Evolutionary conservation across 2,888 invertebrate species (phyloP).

Genomic region (Tortricodes alternella): DNA sequence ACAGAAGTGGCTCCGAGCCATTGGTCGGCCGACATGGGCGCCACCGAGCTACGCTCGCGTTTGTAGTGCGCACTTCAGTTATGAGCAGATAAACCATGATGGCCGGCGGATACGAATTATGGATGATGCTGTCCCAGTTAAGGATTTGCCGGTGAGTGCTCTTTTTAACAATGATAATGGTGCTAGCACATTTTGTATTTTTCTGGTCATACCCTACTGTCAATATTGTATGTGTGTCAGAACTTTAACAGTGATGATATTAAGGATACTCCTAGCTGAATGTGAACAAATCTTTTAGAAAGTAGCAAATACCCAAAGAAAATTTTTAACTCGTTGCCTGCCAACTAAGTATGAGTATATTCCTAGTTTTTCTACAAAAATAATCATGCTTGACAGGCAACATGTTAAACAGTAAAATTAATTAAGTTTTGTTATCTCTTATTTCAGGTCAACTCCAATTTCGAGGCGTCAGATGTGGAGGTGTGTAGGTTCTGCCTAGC

Average conservation of each 20-base stretch:
- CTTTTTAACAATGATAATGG: not conserved
- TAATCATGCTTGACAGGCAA: too few relatives aligned
- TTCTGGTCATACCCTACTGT: too few relatives aligned
- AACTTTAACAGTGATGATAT: too few relatives aligned
- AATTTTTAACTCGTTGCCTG: too few relatives aligned
- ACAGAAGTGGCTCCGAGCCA: conserved; percentile 47
- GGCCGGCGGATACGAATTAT: conserved; percentile 40
- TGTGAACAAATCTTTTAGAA: too few relatives aligned
- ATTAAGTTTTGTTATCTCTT: not conserved
- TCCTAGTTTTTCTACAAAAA: too few relatives aligned
- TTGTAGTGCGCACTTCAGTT: conserved; percentile 45
- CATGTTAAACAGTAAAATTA: not conserved
- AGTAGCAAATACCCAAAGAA: too few relatives aligned
- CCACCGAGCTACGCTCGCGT: conserved; percentile 42
- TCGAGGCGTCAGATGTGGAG: conserved; percentile 43
- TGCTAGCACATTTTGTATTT: too few relatives aligned
- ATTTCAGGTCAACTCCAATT: conserved; percentile 42
- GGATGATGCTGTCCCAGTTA: conserved; percentile 43
- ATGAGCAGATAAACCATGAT: conserved; percentile 42
- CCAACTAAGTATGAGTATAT: too few relatives aligned
- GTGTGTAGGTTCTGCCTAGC: conserved; percentile 46
- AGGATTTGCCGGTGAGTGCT: conserved; percentile 43
- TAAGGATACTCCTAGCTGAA: too few relatives aligned
- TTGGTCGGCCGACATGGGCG: conserved; percentile 46
- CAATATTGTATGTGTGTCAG: too few relatives aligned